phyloP scores from a whole-genome alignment of 1,140 invertebrate genomes.

The Platorchestia sp. region DNA sequence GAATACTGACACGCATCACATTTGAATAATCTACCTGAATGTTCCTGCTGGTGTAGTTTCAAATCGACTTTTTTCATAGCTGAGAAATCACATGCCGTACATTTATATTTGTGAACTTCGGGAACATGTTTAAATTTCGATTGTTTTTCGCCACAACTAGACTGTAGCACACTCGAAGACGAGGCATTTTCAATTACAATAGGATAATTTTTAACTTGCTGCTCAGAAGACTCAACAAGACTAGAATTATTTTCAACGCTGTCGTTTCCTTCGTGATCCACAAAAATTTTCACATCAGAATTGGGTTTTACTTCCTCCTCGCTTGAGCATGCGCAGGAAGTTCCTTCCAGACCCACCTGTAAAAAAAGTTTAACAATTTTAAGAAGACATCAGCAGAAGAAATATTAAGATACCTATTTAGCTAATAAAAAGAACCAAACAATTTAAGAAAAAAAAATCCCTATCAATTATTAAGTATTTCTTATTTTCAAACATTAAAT shows the following conservation, averaged over 20 bases:
- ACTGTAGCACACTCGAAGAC: not conserved
- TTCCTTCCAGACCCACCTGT: not conserved
- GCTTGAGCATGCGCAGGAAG: not conserved
- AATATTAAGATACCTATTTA: too few species aligned
- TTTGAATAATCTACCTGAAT: not conserved
- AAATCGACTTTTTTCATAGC: not conserved
- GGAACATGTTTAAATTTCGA: not conserved
- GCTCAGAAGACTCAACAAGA: not conserved
- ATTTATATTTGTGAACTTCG: not conserved
- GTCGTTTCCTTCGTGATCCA: not conserved
- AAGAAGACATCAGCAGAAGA: too few species aligned
- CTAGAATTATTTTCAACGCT: not conserved
- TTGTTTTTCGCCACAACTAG: not conserved
- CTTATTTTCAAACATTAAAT: too few species aligned
- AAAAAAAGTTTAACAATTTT: not conserved
- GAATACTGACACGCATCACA: not conserved
- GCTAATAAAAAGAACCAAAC: too few species aligned
- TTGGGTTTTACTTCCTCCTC: not conserved
- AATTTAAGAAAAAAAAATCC: too few species aligned
- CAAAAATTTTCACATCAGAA: not conserved
- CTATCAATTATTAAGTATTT: too few species aligned
- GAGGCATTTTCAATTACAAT: not conserved
- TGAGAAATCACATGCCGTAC: not conserved
- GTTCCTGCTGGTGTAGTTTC: not conserved
- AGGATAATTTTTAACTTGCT: not conserved